Base-by-base conservation (phyloP, 2,888 invertebrate species). In the Caenorhabditis wallacei region DNA sequence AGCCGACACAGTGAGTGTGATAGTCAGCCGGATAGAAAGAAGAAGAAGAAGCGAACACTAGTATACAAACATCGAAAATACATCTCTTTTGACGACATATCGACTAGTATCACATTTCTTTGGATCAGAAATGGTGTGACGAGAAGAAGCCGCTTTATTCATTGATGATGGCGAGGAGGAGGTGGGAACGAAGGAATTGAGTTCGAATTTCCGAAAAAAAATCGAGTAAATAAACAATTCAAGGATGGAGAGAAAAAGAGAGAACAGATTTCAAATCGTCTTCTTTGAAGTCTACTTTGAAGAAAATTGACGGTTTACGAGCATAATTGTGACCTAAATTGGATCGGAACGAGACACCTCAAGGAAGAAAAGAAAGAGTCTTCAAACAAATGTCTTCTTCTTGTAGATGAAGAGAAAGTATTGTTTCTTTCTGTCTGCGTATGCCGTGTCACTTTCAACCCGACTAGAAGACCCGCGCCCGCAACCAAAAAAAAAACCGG, bases 301-400 rank as follows among this genome's bases (percentile, higher is more conserved):
- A 30, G 8, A 11, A 48, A 68, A 76, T 61, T 59, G 76, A 48
- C 76, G 46, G 69, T 69, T 61, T 69, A 76, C 76, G 69, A 68
- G 59, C 76, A 76, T 76, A 75, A 75, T 75, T 66, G 74, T 22
- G 20, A 40, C 2, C 13, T 22, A 18, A 59, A 53, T 64, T 54
- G 30, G 66, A 56, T 57, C 61, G 51, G 10, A 20, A 68, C 13
- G 10, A 24, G 54, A 22, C 16, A 30, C 30, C 4, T 5, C 4
- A 30, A 30, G 30, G 30, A 43, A 10, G 24, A 51, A n/a, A 13
- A 59, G 35, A 40, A 37, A 35, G 7, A 30, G 43, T 63, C n/a
- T 20, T 43, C 59, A 20, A 18, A 48, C 53, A 26, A 26, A 22
- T n/a, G 26, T 63, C 61, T 46, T 63, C n/a, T n/a, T n/a, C n/a